Conservation (phyloP, 2,113 vertebrate genomes). For the Acanthochromis polyacanthus region DNA sequence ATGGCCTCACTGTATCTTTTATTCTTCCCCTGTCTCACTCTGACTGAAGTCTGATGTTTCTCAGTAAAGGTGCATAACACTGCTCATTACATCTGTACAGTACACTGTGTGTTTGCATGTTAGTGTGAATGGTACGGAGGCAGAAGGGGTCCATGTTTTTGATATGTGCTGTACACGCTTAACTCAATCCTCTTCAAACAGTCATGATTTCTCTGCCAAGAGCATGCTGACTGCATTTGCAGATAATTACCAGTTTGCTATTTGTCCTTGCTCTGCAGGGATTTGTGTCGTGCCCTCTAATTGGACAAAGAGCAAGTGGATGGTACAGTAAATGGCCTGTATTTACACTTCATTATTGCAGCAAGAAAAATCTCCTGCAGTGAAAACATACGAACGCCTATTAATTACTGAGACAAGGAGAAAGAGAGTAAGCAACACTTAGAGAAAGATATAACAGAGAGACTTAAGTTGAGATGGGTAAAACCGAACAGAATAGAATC, state of each 20-base stretch:
- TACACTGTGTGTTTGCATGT: neutral
- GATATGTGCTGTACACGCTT: slow-evolving; percentile 18
- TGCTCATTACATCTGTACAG: neutral
- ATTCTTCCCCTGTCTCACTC: neutral
- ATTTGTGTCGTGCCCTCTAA: slow-evolving; percentile 67
- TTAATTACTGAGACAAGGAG: slow-evolving; percentile 56
- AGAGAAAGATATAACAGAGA: neutral
- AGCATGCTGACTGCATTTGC: slow-evolving; percentile 30
- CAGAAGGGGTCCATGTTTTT: neutral
- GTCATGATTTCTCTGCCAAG: slow-evolving; percentile 2
- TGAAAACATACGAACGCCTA: slow-evolving; percentile 53
- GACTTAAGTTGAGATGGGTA: neutral
- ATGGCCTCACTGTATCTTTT: neutral
- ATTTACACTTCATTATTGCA: slow-evolving; percentile 67
- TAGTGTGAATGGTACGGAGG: neutral
- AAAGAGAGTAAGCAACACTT: neutral
- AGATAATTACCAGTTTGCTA: slow-evolving; percentile 61
- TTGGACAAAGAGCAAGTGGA: slow-evolving; percentile 68
- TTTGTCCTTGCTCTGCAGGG: slow-evolving; percentile 64
- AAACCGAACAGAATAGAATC: slow-evolving; percentile 1
- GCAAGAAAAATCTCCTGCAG: slow-evolving; percentile 58
- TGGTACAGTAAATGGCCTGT: slow-evolving; percentile 65
- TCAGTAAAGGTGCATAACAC: neutral
- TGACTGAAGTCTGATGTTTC: neutral
- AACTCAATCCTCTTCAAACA: slow-evolving; percentile 43